A percentile compares a stretch with the other conserved stretches of the same genome.
Evolutionary conservation across 2,797 vertebrate genomes (phyloP).

Genomic region (Carduelis carduelis): DNA sequence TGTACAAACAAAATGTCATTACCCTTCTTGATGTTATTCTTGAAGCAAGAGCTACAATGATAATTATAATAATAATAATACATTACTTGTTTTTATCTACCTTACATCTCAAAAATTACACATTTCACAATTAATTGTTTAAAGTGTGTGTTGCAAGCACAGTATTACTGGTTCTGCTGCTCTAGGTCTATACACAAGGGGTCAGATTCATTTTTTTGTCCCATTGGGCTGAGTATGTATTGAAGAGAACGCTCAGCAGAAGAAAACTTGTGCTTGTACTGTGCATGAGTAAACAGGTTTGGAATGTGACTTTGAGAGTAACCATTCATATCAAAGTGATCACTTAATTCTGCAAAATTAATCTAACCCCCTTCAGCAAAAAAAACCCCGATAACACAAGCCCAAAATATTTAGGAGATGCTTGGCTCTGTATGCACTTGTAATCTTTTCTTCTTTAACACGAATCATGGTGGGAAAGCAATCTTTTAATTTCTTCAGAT

Average conservation of each 20-base stretch:
- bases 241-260: not conserved
- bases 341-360: not conserved
- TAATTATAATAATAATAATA: not conserved
- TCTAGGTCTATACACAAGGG: not conserved
- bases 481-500: not conserved
- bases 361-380: not conserved
- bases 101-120: not conserved
- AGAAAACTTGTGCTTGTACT: not conserved
- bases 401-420: not conserved
- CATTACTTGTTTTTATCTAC: not conserved
- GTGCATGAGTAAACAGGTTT: not conserved
- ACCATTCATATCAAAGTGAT: not conserved
- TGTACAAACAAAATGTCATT: not conserved
- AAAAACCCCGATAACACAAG: fast-evolving
- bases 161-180: not conserved
- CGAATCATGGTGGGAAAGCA: not conserved
- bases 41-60: not conserved
- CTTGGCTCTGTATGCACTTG: not conserved
- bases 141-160: not conserved
- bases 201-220: not conserved
- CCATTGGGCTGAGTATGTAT: not conserved
- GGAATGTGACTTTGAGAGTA: not conserved
- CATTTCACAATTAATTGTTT: not conserved
- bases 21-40: not conserved
- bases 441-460: not conserved